Evolutionary conservation across 2,113 vertebrate species (phyloP).

Genomic region (Eulemur macaco): DNA sequence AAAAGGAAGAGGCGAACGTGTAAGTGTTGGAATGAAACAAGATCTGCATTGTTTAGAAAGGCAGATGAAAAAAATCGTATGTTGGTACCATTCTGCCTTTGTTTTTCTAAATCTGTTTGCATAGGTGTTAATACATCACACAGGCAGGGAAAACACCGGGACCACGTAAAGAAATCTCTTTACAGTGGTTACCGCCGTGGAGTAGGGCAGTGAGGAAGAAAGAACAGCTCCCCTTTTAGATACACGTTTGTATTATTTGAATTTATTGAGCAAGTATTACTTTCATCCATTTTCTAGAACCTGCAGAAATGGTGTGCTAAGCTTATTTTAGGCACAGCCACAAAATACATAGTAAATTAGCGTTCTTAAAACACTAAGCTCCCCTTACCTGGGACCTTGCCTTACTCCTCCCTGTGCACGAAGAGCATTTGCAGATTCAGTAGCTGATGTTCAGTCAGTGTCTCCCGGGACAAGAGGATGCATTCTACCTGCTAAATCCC

Average conservation of each 20-base stretch:
- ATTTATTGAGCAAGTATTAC: not conserved
- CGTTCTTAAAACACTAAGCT: not conserved
- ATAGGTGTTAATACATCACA: no score
- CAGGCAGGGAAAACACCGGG: not conserved
- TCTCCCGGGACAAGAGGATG: not conserved
- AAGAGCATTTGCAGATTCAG: not conserved
- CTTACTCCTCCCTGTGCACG: no score
- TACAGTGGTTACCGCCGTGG: no score
- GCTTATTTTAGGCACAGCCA: no score
- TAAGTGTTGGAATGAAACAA: not conserved
- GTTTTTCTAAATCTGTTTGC: not conserved
- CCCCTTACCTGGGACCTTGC: no score
- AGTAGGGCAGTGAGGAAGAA: not conserved
- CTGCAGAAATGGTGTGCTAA: not conserved
- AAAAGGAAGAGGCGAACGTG: not conserved
- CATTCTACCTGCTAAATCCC: not conserved
- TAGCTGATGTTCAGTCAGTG: not conserved
- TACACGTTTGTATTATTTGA: not conserved
- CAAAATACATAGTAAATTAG: not conserved
- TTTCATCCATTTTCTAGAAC: not conserved
- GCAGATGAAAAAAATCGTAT: not conserved
- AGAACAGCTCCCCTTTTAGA: no score
- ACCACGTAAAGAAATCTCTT: not conserved
- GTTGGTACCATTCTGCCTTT: not conserved
- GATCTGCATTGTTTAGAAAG: not conserved